Base-by-base conservation (phyloP, 2,113 vertebrate genomes). In the Chlorocebus sabaeus region DNA sequence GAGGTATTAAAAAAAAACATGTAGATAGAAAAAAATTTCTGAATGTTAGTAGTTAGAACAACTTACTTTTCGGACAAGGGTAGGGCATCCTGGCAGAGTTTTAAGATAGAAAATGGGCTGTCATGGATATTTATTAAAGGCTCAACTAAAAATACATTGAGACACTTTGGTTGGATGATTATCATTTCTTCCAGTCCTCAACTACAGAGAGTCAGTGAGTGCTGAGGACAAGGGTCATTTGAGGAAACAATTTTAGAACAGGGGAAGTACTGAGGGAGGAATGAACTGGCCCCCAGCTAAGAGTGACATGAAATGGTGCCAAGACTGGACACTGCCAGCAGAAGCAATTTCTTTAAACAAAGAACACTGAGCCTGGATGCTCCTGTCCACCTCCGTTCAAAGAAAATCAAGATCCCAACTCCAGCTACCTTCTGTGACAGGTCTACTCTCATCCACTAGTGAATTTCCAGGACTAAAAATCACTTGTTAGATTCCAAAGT, bases 401-500 rank as follows among this genome's bases (percentile, higher is more conserved):
- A 97, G 43, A 67, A 87, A 55, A 85, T 32, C 64, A 95, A 73
- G 87, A 90, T 93, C 38, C 6, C 27, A 79, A 45, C 57, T 87
- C 40, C 6, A 94, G 40, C 18, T 22, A 23, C 64, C 40, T 76
- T 92, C 57, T 27, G 35, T 3, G 52, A 23, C 89, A 96, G 32
- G 89, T 90, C 92, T 73, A 48, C 70, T 97, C 93, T 90, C 7
- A 6, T 64, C 40, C 48, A 32, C 4, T 3, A 7, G 30, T 88
- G 61, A 43, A 88, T 73, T 96, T 97, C 64, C 90, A 95, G 70
- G 5, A 81, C 52, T 25, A 72, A 95, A 72, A 92, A 59, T 73
- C 64, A 84, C 16, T 89, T 64, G 8, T 45, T 92, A 70, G 22
- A 6, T 95, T 97, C 89, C 96, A 93, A 97, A 72, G 35, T 90